Percentiles rank a stretch among this genome's conserved stretches.
Evolutionary conservation across 1,140 invertebrate genomes (phyloP).

Genomic region (Lepidurus couesii): DNA sequence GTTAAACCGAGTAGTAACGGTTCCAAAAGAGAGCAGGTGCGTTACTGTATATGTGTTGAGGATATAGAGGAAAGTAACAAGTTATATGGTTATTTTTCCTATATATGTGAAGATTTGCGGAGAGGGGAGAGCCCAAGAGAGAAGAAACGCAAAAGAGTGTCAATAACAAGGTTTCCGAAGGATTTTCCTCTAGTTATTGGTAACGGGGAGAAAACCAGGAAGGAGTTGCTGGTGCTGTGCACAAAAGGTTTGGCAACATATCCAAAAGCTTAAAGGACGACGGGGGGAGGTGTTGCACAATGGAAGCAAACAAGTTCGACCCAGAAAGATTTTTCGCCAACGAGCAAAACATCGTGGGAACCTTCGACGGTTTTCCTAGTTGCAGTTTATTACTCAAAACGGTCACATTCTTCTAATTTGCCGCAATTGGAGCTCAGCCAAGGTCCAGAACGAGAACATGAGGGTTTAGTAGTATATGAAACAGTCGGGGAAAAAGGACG

Average conservation of each 20-base stretch:
- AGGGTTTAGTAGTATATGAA: too few relatives aligned
- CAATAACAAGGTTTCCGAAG: conserved; percentile 11
- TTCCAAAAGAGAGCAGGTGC: conserved; percentile 5
- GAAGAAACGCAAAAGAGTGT: background rate
- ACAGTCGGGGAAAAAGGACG: too few relatives aligned
- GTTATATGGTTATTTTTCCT: background rate
- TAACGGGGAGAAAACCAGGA: conserved; percentile 4
- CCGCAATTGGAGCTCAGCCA: too few relatives aligned
- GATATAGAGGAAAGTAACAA: background rate
- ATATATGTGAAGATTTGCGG: background rate
- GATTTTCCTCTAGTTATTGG: conserved; percentile 4
- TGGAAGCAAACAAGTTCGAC: conserved; percentile 9
- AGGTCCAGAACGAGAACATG: too few relatives aligned
- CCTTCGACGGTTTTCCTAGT: background rate
- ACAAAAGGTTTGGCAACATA: conserved; percentile 17
- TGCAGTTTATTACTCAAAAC: too few relatives aligned
- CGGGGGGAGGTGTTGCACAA: background rate
- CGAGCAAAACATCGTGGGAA: background rate
- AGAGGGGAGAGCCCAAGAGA: background rate
- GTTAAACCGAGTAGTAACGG: conserved; percentile 15
- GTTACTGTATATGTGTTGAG: background rate
- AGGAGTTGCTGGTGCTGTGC: background rate
- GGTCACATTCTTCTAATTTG: too few relatives aligned
- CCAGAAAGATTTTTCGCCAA: conserved; percentile 19
- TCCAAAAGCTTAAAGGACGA: background rate